Percentiles rank a stretch among this genome's conserved stretches.
phyloP scores from a whole-genome alignment of 2,888 invertebrate genomes.

The Gisinianus flammeolus region DNA sequence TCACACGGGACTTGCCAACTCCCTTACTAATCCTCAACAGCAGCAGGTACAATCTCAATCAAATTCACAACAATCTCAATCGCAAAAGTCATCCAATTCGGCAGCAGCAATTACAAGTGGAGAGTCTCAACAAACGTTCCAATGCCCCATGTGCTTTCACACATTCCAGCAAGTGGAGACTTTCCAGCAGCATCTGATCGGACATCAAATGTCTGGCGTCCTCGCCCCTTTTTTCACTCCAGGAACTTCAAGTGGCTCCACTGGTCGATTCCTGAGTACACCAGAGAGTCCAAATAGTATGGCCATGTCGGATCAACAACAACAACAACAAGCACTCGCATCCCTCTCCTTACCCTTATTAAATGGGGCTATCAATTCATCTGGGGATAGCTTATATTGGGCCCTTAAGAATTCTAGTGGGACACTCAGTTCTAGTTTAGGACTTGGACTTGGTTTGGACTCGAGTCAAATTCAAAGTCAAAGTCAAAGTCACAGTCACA shows the following conservation, averaged over 20 bases:
- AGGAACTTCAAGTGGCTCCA: not conserved
- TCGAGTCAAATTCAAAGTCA: not conserved
- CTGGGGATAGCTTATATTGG: slow-evolving; percentile 44
- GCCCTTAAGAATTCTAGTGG: slow-evolving; percentile 38
- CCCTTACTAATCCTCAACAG: slow-evolving; percentile 45
- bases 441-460: not conserved
- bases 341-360: slow-evolving; percentile 23
- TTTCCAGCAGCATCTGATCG: slow-evolving; percentile 70
- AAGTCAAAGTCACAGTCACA: not conserved
- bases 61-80: not conserved
- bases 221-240: slow-evolving; percentile 57
- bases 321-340: slow-evolving; percentile 12
- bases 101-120: slow-evolving; percentile 52
- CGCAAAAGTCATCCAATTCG: not conserved
- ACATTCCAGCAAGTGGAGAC: slow-evolving; percentile 67
- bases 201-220: slow-evolving; percentile 65
- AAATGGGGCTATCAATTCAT: slow-evolving; percentile 14
- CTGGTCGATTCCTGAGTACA: slow-evolving; percentile 22
- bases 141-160: slow-evolving; percentile 70
- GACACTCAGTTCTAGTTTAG: not conserved
- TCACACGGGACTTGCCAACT: slow-evolving; percentile 66
- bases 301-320: slow-evolving; percentile 5
- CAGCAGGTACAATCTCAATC: not conserved
- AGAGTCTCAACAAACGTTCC: slow-evolving; percentile 62
- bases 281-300: slow-evolving; percentile 10